phyloP scores from a whole-genome alignment of 2,113 vertebrate species.

The Pseudois nayaur region DNA sequence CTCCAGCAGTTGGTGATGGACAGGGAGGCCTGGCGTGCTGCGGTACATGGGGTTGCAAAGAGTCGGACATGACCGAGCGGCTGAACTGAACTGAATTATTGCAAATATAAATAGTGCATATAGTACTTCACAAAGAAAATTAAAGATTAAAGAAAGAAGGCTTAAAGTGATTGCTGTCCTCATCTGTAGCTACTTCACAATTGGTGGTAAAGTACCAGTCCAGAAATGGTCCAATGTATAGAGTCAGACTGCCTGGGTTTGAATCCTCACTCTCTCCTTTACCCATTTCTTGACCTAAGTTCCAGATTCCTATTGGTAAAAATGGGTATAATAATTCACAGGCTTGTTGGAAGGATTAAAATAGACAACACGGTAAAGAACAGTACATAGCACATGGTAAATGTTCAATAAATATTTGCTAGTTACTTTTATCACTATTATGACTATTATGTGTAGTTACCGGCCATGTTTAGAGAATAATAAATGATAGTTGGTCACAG shows the following conservation, averaged over 20 bases:
- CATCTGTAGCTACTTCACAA: background rate
- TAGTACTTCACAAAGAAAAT: background rate
- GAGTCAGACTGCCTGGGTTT: background rate
- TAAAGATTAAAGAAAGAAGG: background rate
- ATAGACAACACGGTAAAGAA: background rate
- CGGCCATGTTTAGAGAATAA: background rate
- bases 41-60: background rate
- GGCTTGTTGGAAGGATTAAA: background rate
- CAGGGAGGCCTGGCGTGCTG: background rate
- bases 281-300: constrained; percentile 2
- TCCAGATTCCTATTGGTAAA: background rate
- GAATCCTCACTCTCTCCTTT: background rate
- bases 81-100: background rate
- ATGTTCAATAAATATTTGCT: background rate
- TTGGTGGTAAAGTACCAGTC: background rate
- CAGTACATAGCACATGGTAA: background rate
- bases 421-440: background rate
- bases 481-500: background rate
- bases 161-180: background rate
- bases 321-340: background rate
- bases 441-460: background rate
- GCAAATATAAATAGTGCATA: background rate
- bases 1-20: background rate
- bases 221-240: background rate
- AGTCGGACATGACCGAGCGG: accelerated